Evolutionary conservation across 2,797 vertebrate species (phyloP).

Genomic region (Eurystomus glaucurus): DNA sequence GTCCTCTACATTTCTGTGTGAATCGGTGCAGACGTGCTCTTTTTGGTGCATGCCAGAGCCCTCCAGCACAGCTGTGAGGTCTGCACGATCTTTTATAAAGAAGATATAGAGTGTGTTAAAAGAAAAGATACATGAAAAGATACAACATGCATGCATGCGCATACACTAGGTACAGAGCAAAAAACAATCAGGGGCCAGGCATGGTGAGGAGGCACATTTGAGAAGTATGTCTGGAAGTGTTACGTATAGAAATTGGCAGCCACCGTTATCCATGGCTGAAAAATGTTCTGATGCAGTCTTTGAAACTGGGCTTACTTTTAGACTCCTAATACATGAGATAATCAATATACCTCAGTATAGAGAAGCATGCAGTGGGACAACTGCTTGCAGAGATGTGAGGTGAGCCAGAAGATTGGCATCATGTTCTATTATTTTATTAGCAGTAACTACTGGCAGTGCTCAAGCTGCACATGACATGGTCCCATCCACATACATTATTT

Average conservation of each 20-base stretch:
- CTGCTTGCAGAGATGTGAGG: neutral
- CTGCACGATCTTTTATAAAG: constrained; percentile 23
- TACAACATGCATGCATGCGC: fast-evolving
- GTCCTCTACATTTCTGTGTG: constrained; percentile 79
- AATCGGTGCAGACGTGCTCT: constrained; percentile 69
- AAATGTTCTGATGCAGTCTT: neutral
- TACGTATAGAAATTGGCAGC: neutral
- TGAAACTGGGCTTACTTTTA: constrained; percentile 34
- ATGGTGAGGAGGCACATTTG: neutral
- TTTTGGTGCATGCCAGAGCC: constrained; percentile 58
- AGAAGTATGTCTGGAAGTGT: neutral
- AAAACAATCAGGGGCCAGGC: neutral
- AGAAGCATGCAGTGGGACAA: neutral
- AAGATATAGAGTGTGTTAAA: neutral
- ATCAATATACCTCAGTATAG: neutral
- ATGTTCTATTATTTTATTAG: constrained; percentile 24
- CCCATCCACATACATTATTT: neutral
- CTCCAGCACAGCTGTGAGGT: constrained; percentile 69
- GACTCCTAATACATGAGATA: constrained; percentile 21
- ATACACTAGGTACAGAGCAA: neutral
- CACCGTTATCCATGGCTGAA: neutral
- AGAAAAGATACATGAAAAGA: neutral
- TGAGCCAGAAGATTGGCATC: constrained; percentile 34
- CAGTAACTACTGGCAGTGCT: constrained; percentile 28
- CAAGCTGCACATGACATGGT: neutral